phyloP scores from a whole-genome alignment of 2,888 invertebrate genomes.

The Seira ritae region DNA sequence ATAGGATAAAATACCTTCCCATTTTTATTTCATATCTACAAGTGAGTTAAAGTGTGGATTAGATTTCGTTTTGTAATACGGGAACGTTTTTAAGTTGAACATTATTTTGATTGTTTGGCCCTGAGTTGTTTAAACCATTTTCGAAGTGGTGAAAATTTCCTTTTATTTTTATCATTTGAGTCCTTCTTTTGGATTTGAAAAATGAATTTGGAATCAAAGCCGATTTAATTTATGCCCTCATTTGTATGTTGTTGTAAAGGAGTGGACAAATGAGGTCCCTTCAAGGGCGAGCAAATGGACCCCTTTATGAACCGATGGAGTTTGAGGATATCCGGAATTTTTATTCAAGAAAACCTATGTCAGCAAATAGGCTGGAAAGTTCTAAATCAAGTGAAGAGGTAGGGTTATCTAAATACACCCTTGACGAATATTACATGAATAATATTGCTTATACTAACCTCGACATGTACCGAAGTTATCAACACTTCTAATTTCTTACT shows the following conservation, averaged over 20 bases:
- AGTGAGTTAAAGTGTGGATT: too few relatives aligned
- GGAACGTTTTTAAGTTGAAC: too few relatives aligned
- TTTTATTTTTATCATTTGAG: too few relatives aligned
- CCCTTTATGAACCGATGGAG: slow-evolving; percentile 62
- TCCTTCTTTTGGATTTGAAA: slow-evolving; percentile 1
- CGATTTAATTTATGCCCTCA: slow-evolving; percentile 20
- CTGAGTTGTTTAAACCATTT: too few relatives aligned
- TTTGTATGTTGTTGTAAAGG: slow-evolving; percentile 55
- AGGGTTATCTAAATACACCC: slow-evolving; percentile 60
- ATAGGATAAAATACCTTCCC: too few relatives aligned
- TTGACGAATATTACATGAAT: slow-evolving; percentile 47
- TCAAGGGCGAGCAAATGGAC: slow-evolving; percentile 55
- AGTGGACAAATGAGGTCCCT: slow-evolving; percentile 67
- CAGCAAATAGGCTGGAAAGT: slow-evolving; percentile 61
- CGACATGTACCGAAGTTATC: slow-evolving; percentile 54
- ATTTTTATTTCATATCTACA: too few relatives aligned
- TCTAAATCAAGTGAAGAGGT: slow-evolving; percentile 65
- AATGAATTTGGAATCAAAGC: not conserved
- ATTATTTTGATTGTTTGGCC: too few relatives aligned
- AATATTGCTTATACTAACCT: slow-evolving; percentile 35
- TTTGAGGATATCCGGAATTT: slow-evolving; percentile 66
- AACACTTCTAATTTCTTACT: slow-evolving; percentile 37
- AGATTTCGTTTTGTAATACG: too few relatives aligned
- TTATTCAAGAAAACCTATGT: slow-evolving; percentile 58
- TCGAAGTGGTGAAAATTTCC: not conserved